Evolutionary conservation across 2,113 vertebrate species (phyloP).

Genomic region (Myrmophylax atrothorax): DNA sequence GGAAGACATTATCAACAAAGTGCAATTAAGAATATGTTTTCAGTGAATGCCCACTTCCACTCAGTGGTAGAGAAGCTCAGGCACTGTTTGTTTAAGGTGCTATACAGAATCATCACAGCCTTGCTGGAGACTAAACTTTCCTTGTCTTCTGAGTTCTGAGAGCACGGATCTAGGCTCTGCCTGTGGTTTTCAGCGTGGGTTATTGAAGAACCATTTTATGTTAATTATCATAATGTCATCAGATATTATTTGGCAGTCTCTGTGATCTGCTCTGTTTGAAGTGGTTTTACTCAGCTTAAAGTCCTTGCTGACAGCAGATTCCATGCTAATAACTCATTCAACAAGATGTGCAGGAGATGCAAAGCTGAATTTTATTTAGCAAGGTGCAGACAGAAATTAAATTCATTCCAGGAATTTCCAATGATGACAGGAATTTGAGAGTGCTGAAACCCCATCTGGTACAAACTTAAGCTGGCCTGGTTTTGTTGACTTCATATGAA

Average conservation of each 20-base stretch:
- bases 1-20: not conserved
- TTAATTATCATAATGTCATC: slow-evolving; percentile 49
- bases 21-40: not conserved
- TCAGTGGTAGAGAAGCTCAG: not conserved
- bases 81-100: not conserved
- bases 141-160: not conserved
- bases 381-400: not conserved
- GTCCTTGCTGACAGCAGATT: slow-evolving; percentile 31
- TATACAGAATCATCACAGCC: not conserved
- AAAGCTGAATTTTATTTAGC: not conserved
- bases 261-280: slow-evolving; percentile 61
- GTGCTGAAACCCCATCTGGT: not conserved
- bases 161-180: not conserved
- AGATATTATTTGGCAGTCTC: slow-evolving; percentile 39
- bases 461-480: not conserved
- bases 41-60: not conserved
- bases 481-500: not conserved
- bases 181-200: slow-evolving; percentile 61
- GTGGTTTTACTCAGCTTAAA: slow-evolving; percentile 52
- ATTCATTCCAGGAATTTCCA: not conserved
- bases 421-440: not conserved
- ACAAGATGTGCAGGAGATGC: not conserved
- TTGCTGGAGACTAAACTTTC: not conserved
- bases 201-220: slow-evolving; percentile 39
- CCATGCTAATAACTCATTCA: slow-evolving; percentile 11